Evolutionary conservation across 2,888 invertebrate species (phyloP).

Genomic region (Branchellion lobata): DNA sequence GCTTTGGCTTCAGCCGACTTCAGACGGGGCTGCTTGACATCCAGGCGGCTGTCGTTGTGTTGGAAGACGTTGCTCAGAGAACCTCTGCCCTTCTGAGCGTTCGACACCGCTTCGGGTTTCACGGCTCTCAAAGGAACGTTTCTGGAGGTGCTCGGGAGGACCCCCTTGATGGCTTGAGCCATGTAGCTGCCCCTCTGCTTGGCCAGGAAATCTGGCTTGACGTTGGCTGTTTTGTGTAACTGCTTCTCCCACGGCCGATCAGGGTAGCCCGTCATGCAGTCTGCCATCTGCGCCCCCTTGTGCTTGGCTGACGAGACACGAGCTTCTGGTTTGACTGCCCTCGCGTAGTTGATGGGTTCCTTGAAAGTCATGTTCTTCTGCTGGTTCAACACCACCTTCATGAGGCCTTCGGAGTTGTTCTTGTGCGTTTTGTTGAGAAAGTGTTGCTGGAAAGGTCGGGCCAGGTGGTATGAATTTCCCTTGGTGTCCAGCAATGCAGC

Average conservation of each 20-base stretch:
- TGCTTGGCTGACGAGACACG: constrained; percentile 49
- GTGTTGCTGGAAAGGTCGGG: not conserved
- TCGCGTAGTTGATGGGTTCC: constrained; percentile 8
- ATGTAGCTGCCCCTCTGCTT: constrained; percentile 41
- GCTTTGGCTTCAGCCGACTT: constrained; percentile 41
- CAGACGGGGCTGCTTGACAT: constrained; percentile 24
- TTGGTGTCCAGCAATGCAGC: constrained; percentile 19
- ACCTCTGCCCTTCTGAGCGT: constrained; percentile 47
- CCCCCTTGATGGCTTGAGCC: constrained; percentile 37
- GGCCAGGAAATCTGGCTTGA: constrained; percentile 46
- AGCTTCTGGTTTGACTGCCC: constrained; percentile 51
- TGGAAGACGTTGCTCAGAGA: constrained; percentile 39
- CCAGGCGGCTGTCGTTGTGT: not conserved
- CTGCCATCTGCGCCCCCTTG: constrained; percentile 50
- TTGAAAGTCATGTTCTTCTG: constrained; percentile 49
- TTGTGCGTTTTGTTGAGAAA: constrained; percentile 45
- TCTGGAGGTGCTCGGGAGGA: constrained; percentile 18
- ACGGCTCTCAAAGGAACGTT: constrained; percentile 41
- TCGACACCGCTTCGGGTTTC: constrained; percentile 50
- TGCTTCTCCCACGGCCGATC: constrained; percentile 47
- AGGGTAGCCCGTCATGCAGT: constrained; percentile 51
- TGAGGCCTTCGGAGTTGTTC: constrained; percentile 49
- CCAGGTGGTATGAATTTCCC: not conserved
- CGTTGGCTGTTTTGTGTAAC: constrained; percentile 42
- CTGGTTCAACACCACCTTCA: constrained; percentile 51